Base-by-base conservation (phyloP, 1,140 invertebrate species). In the Megathymus violae region DNA sequence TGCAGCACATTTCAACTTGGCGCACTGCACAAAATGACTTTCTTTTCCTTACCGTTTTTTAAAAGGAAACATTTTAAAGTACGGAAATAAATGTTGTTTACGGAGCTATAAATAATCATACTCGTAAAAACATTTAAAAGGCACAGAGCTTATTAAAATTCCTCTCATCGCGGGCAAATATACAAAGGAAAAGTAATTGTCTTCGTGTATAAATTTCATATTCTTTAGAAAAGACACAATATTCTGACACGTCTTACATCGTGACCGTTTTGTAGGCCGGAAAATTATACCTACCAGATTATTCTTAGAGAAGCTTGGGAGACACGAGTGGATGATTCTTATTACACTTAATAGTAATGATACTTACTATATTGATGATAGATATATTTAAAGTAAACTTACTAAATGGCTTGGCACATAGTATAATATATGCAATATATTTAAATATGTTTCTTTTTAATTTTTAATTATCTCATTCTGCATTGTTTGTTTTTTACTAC, bases 201-300 rank as follows among this genome's bases (percentile, higher is more conserved):
- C 60, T 65, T 70, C 69, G 73, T 72, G 73, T 65, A 67, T 64
- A 72, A 46, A 76, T 72, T 75, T 75, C 65, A 68, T 67, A 70
- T 69, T 71, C 47, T 44, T 46, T 11, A 48, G 64, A 63, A 59
- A 31, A 43, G 52, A 15, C 48, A 61, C 27, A 17, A 48, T 51
- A 58, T 56, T 41, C n/a, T 27, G 34, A 34, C 46, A 40, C 27
- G 1, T 7, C 9, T 41, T 58, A 13, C 25, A 10, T 59, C 14
- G 13, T 40, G 16, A 14, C 40, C 14, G 16, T 41, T 41, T 41
- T 41, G 40, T 41, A 16, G 40, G 3, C 14, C 14, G 15, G 14
- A 6, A 16, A 15, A 41, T 41, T 3, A 31, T 31, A 31, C 27
- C n/a, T n/a, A n/a, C n/a, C n/a, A n/a, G n/a, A n/a, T n/a, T n/a